These are phyloP conservation scores for Myripristis jacobus DNA, from an alignment of 2,797 vertebrate genomes.

Conservation along the genomic window DNA sequence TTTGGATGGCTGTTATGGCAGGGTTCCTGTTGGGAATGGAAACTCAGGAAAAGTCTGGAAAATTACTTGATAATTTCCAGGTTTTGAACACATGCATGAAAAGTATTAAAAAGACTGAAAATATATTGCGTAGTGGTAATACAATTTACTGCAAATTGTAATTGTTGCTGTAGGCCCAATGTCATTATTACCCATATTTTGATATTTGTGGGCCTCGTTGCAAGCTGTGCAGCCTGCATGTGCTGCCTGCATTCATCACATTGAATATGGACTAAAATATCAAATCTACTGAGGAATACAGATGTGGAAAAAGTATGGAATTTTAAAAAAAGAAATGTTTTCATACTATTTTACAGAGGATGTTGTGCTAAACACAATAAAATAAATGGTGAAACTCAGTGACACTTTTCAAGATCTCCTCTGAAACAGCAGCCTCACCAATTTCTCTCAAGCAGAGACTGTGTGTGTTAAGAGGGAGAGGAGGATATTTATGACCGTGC, in stretches of 20 bases:
- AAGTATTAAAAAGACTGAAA: constrained; percentile 5
- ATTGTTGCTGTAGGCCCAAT: background rate
- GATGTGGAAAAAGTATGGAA: background rate
- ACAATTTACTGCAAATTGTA: background rate
- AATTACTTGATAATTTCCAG: constrained; percentile 17
- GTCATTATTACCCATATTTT: background rate
- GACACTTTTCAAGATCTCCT: background rate
- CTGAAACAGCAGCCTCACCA: background rate
- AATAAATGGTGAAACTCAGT: background rate
- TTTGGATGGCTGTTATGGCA: no score
- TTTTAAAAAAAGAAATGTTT: no score
- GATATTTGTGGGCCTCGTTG: no score
- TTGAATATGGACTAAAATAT: no score
- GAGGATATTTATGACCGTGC: constrained; percentile 10
- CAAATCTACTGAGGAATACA: no score
- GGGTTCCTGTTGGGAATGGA: background rate
- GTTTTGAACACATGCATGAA: constrained; percentile 6
- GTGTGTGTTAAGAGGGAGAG: background rate
- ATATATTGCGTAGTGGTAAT: constrained; percentile 5
- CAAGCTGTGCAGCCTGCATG: no score
- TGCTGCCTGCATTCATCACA: no score
- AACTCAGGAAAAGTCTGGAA: constrained; percentile 39
- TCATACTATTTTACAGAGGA: background rate
- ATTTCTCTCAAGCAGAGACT: no score
- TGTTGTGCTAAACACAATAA: background rate